These are phyloP conservation scores for Fratercula arctica DNA, from an alignment of 2,797 vertebrate species.

Conservation along the genomic window DNA sequence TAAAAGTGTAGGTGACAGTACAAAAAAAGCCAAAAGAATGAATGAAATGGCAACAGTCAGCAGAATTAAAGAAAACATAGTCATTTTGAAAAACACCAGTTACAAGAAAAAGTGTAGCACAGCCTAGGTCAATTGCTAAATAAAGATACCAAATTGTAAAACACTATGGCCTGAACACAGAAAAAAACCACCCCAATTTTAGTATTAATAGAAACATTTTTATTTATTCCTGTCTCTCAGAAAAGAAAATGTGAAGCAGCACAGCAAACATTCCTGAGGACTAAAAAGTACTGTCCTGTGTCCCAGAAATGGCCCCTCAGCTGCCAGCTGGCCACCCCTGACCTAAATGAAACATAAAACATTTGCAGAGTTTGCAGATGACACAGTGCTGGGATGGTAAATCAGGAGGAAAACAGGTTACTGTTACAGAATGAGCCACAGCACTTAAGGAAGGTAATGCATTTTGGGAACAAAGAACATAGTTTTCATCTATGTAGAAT, in stretches of 20 bases:
- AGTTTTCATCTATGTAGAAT: neutral
- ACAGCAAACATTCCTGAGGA: neutral
- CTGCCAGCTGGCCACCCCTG: conserved; percentile 32
- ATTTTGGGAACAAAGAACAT: neutral
- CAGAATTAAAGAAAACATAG: neutral
- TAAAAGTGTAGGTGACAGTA: neutral
- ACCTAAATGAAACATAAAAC: neutral
- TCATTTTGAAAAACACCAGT: conserved; percentile 17
- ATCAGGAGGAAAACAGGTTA: neutral
- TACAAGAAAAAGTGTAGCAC: neutral
- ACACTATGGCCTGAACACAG: neutral
- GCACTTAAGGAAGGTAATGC: neutral
- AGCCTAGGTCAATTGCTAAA: neutral
- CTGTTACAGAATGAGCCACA: neutral
- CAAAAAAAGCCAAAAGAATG: neutral
- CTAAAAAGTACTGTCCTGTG: neutral
- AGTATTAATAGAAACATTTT: neutral
- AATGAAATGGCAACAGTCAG: conserved; percentile 1
- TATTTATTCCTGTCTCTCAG: neutral
- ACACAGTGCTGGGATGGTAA: neutral
- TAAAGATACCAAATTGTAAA: neutral
- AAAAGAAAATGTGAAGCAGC: neutral
- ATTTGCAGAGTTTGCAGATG: neutral
- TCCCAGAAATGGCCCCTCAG: neutral
- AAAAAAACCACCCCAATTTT: neutral